Percentiles rank a stretch among this genome's conserved stretches.
Evolutionary conservation across 2,113 vertebrate genomes (phyloP).

Genomic region (Callopanchax toddi): DNA sequence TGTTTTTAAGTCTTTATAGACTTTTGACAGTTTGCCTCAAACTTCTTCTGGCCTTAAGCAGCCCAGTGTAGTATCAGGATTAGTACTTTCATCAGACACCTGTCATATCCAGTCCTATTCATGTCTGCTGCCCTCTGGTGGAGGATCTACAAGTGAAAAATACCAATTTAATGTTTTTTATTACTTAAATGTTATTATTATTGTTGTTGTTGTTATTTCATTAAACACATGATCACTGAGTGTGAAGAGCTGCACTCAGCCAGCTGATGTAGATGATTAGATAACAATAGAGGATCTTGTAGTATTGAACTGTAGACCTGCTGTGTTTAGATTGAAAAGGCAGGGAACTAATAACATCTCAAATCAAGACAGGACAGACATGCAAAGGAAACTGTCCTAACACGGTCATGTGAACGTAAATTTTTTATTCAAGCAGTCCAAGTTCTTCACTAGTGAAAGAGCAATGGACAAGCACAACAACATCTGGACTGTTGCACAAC

Average conservation of each 20-base stretch:
- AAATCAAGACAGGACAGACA: conserved; percentile 6
- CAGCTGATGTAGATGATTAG: conserved; percentile 10
- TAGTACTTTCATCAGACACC: too few species aligned
- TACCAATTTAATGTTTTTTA: too few species aligned
- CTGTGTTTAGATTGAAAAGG: not conserved
- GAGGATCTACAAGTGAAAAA: too few species aligned
- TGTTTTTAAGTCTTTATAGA: too few species aligned
- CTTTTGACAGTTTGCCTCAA: too few species aligned
- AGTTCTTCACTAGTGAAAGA: conserved; percentile 29
- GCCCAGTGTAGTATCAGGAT: too few species aligned
- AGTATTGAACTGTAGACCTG: not conserved
- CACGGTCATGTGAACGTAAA: conserved; percentile 31
- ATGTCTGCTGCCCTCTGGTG: too few species aligned
- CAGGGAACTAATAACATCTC: not conserved
- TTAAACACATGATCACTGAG: not conserved
- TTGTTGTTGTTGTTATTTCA: too few species aligned
- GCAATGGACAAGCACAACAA: conserved; percentile 16
- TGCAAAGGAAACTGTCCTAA: conserved; percentile 18
- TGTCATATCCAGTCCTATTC: too few species aligned
- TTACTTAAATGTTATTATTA: too few species aligned
- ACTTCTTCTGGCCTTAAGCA: too few species aligned
- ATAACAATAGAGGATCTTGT: not conserved
- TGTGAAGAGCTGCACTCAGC: not conserved
- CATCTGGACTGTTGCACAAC: conserved; percentile 11
- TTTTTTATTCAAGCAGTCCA: conserved; percentile 51